Evolutionary conservation across 2,888 invertebrate species (phyloP), one percentile per base, ranked within the genome.

Genomic region (Apamea monoglypha): DNA sequence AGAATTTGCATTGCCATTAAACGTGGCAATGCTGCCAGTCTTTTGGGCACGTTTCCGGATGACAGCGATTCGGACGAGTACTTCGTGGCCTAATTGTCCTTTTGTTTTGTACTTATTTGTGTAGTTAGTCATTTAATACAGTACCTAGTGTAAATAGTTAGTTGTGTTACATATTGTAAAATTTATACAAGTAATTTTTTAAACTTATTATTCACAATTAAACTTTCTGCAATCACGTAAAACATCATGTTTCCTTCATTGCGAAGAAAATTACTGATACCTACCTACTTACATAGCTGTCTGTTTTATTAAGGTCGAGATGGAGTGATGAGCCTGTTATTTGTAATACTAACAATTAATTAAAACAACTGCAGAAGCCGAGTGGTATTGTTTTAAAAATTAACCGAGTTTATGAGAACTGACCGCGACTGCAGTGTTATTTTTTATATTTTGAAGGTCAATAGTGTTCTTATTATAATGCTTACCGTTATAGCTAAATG

Each of bases 391-490:
- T 82, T 83, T 77, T 32, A 67, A 81, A 73, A 69, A 75, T 32
- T 72, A 64, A 76, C 80, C 32, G 72, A 70, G 71, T 83, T 85
- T 77, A 78, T 80, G 77, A 59, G 83, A 78, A 78, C 84, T 78
- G 67, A 75, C 82, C 83, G 77, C 82, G 85, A 81, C 78, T 83
- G 83, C 82, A 82, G 74, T 82, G 82, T 85, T 87, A 82, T 79
- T 83, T 85, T 84, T 82, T 84, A 81, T 79, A 84, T 85, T 84
- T 82, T 84, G 85, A 91, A 91, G 91, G 91, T 90, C 85, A 89
- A 78, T 78, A 78, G 82, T 82, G 80, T 81, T 89, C 81, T 85
- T 85, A 76, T 76, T 87, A 87, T 88, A 87, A 82, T 74, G 76
- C 72, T 78, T 16, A 74, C 80, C 68, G 78, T 80, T 83, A 80